Evolutionary conservation across 2,113 vertebrate genomes (phyloP).

Genomic region (Porphyrio hochstetteri): DNA sequence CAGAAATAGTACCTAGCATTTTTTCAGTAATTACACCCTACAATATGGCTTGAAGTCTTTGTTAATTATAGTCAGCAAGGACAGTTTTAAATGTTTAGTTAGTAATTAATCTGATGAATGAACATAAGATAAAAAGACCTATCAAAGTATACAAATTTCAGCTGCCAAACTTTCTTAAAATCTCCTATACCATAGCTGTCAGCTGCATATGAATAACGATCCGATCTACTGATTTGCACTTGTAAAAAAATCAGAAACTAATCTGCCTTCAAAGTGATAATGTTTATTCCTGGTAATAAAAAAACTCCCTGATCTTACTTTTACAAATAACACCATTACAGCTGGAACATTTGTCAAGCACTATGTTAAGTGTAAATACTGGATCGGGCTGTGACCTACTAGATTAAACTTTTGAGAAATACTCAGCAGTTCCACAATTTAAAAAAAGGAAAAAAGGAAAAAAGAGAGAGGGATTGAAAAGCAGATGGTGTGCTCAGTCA

Average conservation of each 20-base stretch:
- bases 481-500: background rate
- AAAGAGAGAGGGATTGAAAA: background rate
- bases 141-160: background rate
- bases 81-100: background rate
- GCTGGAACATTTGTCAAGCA: background rate
- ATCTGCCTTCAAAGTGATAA: background rate
- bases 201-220: background rate
- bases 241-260: background rate
- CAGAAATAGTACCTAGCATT: background rate
- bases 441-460: background rate
- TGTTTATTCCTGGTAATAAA: background rate
- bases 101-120: background rate
- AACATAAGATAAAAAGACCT: background rate
- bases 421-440: background rate
- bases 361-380: background rate
- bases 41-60: background rate
- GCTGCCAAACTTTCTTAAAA: background rate
- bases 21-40: background rate
- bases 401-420: background rate
- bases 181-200: background rate
- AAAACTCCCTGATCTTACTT: background rate
- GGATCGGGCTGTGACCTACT: background rate
- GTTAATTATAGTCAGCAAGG: background rate
- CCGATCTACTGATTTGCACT: background rate
- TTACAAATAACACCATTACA: background rate